A percentile compares a stretch with the other conserved stretches of the same genome.
Conservation (phyloP, 2,797 vertebrate species). For the Pempheris klunzingeri region DNA sequence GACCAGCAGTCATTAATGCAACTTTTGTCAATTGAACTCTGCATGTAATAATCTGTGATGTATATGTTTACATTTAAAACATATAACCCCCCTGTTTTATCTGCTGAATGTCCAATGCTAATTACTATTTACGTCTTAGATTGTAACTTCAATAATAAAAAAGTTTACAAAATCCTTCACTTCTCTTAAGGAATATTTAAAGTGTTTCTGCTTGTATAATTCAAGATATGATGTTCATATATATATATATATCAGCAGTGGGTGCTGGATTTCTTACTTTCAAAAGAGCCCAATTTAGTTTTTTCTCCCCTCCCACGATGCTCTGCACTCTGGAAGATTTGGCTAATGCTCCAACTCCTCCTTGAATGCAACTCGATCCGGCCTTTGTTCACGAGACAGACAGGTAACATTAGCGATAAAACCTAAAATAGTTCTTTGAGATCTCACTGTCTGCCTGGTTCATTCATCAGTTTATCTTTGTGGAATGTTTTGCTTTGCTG, state of each 20-base stretch:
- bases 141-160: background rate
- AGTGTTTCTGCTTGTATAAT: conserved; percentile 2
- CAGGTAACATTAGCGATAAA: conserved; percentile 8
- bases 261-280: background rate
- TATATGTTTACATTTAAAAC: background rate
- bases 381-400: conserved; percentile 24
- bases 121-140: background rate
- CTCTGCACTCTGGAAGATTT: conserved; percentile 5
- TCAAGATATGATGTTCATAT: background rate
- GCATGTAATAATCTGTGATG: background rate
- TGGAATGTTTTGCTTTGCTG: background rate
- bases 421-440: background rate
- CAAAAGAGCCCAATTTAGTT: background rate
- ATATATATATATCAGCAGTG: background rate
- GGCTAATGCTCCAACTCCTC: background rate
- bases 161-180: background rate
- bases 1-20: background rate
- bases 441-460: conserved; percentile 16
- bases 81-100: background rate
- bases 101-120: background rate
- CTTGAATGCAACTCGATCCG: conserved; percentile 3
- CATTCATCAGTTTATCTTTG: conserved; percentile 8
- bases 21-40: background rate
- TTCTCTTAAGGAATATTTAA: background rate
- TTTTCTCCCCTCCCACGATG: conserved; percentile 1